A percentile compares a stretch with the other conserved stretches of the same genome.
Conservation (phyloP, 2,888 invertebrate genomes). For the Lissocephala sabroskyi region DNA sequence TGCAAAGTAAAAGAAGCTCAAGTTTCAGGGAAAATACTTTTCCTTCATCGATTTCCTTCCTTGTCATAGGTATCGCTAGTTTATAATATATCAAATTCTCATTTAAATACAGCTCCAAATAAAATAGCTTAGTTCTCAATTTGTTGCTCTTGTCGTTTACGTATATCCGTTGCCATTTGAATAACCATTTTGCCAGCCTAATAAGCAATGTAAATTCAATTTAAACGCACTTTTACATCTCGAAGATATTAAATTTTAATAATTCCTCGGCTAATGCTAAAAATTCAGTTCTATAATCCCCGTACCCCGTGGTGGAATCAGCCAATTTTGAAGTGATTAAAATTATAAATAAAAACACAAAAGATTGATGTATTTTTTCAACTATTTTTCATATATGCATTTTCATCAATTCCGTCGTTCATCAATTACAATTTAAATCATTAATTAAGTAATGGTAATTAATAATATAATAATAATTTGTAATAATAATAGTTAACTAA, state of each 20-base stretch:
- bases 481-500: conserved; percentile 63
- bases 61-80: conserved; percentile 1
- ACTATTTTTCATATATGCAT: conserved; percentile 50
- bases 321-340: background rate
- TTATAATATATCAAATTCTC: background rate
- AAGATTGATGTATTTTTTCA: conserved; percentile 29
- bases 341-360: conserved; percentile 57
- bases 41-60: background rate
- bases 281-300: conserved; percentile 54
- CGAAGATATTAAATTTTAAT: too few relatives aligned
- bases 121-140: conserved; percentile 54
- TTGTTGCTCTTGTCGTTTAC: conserved; percentile 58
- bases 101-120: conserved; percentile 23
- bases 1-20: conserved; percentile 45
- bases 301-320: background rate
- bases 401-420: conserved; percentile 48
- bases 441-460: conserved; percentile 66
- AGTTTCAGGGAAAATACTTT: background rate
- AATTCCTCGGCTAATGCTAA: background rate
- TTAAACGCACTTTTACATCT: conserved; percentile 50
- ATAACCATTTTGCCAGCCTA: conserved; percentile 16
- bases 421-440: conserved; percentile 53
- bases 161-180: conserved; percentile 64
- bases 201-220: conserved; percentile 62
- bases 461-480: conserved; percentile 49